Base-by-base conservation (phyloP, 1,140 invertebrate species). In the Drosophila nigromelanica region DNA sequence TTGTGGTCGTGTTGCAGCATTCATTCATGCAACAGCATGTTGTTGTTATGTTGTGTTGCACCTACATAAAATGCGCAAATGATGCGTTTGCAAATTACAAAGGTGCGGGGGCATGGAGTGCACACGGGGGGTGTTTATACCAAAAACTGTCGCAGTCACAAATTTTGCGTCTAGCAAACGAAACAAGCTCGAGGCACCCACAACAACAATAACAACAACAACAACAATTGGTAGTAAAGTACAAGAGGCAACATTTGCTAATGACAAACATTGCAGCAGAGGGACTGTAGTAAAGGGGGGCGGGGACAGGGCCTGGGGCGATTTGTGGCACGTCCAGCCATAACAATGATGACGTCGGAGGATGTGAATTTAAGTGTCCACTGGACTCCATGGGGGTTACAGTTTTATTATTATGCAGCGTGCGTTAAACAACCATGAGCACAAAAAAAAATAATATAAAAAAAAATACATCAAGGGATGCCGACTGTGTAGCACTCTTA, bases 71-170 rank as follows among this genome's bases (percentile, higher is more conserved):
- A 75, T 86, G 74, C 54, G 39, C 50, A 86, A 86, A 86, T 85
- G 81, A 86, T 87, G 69, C 81, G 81, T 81, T 85, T 86, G 39
- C 73, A 86, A 85, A 85, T 77, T 71, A 58, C 55, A 63, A 54
- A 67, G 47, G 45, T 39, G 21, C 8, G n/a, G 21, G 0, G 51
- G 33, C 3, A 8, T 14, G 37, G 1, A 3, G 2, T 24, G 47
- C 8, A 6, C 1, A 18, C 3, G 11, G 12, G 18, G 59, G 12
- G 2, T 3, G 10, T 12, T 39, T 35, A 50, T 61, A 51, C 52
- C 47, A 71, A 81, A 85, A 86, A 87, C 71, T 85, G 81, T 81
- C 82, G 81, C 81, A 85, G 81, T 86, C 81, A 85, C 81, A 85
- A 85, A 85, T 85, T 85, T 80, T 86, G 78, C 76, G 78, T 71